Percentiles rank a stretch among this genome's conserved stretches.
These are phyloP conservation scores for Asarcornis scutulata DNA, from an alignment of 2,113 vertebrate species.

Conservation along the genomic window DNA sequence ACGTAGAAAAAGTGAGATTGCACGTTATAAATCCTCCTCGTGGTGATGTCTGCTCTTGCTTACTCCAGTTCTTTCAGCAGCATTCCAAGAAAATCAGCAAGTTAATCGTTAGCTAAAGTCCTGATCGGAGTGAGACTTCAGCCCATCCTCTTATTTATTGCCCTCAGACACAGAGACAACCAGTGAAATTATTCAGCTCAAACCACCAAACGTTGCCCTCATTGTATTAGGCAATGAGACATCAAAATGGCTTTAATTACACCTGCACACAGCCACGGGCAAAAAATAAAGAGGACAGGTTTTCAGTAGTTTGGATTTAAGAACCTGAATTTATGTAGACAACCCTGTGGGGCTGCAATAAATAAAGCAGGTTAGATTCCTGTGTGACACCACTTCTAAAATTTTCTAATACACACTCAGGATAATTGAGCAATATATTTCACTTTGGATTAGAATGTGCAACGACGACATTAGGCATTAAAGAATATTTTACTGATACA, in stretches of 20 bases:
- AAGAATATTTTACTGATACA: background rate
- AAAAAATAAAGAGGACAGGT: background rate
- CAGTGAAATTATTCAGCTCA: background rate
- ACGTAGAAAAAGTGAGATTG: background rate
- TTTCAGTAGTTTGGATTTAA: background rate
- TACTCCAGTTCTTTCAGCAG: background rate
- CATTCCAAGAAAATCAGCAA: background rate
- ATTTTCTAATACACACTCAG: background rate
- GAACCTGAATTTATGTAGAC: background rate
- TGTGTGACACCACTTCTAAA: background rate
- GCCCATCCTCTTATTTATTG: background rate
- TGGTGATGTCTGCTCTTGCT: background rate
- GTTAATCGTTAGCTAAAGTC: background rate
- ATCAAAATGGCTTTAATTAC: constrained; percentile 14
- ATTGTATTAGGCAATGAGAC: background rate
- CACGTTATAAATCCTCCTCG: background rate
- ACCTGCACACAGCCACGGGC: constrained; percentile 21
- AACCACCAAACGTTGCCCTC: accelerated
- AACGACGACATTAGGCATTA: background rate
- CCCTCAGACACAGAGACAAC: background rate
- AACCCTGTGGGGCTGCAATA: background rate
- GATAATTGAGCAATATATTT: background rate
- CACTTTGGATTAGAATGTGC: background rate
- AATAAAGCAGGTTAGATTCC: constrained; percentile 7
- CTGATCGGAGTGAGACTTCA: background rate